Conservation (phyloP, 2,888 invertebrate genomes). For the Agrotis clavis region DNA sequence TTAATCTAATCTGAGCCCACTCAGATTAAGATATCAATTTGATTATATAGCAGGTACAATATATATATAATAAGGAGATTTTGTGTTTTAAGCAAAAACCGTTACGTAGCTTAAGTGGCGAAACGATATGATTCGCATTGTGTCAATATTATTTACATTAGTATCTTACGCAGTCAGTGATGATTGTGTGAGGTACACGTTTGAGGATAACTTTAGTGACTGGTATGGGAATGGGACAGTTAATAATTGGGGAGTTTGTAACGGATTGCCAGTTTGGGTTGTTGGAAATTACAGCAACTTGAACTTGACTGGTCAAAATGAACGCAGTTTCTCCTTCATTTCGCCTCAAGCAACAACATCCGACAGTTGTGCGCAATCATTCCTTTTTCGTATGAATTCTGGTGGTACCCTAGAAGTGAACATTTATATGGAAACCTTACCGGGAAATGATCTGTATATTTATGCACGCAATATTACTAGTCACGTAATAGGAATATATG, state of each 20-base stretch:
- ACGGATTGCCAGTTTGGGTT: not conserved
- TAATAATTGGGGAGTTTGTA: not conserved
- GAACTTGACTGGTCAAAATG: not conserved
- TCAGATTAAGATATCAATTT: conserved; percentile 19
- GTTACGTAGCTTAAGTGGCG: not conserved
- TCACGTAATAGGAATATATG: no score
- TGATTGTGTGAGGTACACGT: not conserved
- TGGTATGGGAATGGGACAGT: not conserved
- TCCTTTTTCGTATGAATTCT: not conserved
- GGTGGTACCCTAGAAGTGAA: not conserved
- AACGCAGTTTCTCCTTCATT: not conserved
- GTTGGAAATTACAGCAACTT: not conserved
- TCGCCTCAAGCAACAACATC: not conserved
- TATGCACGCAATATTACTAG: no score
- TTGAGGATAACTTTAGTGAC: not conserved
- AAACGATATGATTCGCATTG: not conserved
- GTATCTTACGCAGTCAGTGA: conserved; percentile 1
- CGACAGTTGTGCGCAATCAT: not conserved
- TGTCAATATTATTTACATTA: not conserved
- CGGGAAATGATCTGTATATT: no score
- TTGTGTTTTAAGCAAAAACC: not conserved
- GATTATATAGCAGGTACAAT: not conserved
- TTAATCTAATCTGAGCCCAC: conserved; percentile 22
- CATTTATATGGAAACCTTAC: not conserved
- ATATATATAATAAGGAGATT: not conserved